Percentiles rank a stretch among this genome's conserved stretches.
Conservation (phyloP, 2,888 invertebrate species). For the Orchesellides sinensis region DNA sequence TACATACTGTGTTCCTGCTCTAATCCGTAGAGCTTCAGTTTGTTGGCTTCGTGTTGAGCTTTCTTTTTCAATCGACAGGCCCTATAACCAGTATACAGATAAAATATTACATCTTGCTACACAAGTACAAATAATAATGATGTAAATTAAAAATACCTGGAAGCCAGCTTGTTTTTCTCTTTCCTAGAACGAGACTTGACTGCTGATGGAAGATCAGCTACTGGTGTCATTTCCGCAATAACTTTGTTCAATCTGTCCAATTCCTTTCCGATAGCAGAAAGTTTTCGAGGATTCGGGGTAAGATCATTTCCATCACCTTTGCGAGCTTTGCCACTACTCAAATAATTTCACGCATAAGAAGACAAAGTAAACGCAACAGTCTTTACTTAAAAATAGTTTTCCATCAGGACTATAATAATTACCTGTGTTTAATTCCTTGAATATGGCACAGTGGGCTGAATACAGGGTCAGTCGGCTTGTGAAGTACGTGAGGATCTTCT, state of each 20-base stretch:
- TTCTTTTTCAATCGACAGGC: conserved; percentile 98
- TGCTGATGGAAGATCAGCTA: conserved; percentile 93
- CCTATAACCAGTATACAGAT: conserved; percentile 78
- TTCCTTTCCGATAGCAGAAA: conserved; percentile 94
- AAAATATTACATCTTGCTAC: neutral
- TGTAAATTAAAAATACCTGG: conserved; percentile 79
- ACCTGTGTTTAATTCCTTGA: conserved; percentile 93
- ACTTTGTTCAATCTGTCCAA: conserved; percentile 92
- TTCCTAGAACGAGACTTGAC: conserved; percentile 94
- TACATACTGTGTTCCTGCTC: conserved; percentile 96
- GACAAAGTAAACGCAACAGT: neutral
- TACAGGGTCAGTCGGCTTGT: conserved; percentile 95
- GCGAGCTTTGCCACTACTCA: conserved; percentile 90
- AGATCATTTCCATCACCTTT: conserved; percentile 98
- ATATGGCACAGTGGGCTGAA: conserved; percentile 95
- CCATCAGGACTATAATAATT: conserved; percentile 75
- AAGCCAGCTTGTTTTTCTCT: conserved; percentile 98
- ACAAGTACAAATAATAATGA: conserved; percentile 37
- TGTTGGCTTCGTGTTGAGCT: conserved; percentile 99
- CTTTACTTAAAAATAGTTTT: neutral
- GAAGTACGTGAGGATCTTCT: conserved; percentile 94
- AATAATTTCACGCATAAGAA: neutral
- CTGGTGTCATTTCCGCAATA: conserved; percentile 97
- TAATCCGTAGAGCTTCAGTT: conserved; percentile 94
- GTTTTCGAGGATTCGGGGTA: conserved; percentile 95